Evolutionary conservation across 2,797 vertebrate genomes (phyloP).

Genomic region (Parauchenoglanis punctatus): DNA sequence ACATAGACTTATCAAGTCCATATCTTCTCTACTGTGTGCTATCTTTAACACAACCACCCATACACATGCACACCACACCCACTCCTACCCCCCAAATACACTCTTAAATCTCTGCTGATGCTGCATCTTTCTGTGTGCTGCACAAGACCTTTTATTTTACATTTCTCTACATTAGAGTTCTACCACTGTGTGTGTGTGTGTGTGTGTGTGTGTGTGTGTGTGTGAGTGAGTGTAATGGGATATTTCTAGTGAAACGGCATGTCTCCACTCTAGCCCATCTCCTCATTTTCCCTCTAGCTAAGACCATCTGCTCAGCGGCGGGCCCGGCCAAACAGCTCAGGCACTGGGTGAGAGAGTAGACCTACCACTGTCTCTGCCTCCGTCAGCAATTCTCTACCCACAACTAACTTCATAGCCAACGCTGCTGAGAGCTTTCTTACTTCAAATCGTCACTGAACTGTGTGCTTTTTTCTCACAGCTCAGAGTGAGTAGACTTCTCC

Average conservation of each 20-base stretch:
- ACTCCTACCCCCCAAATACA: not conserved
- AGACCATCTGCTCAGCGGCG: constrained; percentile 77
- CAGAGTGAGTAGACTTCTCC: constrained; percentile 40
- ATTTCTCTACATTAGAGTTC: constrained; percentile 22
- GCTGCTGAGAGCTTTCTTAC: constrained; percentile 37
- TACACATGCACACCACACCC: constrained; percentile 50
- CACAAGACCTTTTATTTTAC: constrained; percentile 14
- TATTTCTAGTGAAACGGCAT: constrained; percentile 54
- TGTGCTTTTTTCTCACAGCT: constrained; percentile 39
- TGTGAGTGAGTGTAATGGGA: constrained; percentile 50
- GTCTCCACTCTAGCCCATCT: constrained; percentile 65
- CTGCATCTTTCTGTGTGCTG: constrained; percentile 18
- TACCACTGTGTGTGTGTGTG: constrained; percentile 21
- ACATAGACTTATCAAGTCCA: constrained; percentile 68
- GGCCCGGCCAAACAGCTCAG: constrained; percentile 73
- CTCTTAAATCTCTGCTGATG: constrained; percentile 34
- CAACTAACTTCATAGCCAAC: constrained; percentile 21
- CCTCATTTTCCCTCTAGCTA: constrained; percentile 67
- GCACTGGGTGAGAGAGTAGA: constrained; percentile 42
- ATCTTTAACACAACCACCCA: constrained; percentile 54
- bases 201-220: constrained; percentile 22
- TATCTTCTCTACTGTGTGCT: constrained; percentile 68
- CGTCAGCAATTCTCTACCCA: constrained; percentile 37
- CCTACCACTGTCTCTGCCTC: constrained; percentile 22
- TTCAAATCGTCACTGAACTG: constrained; percentile 35